These are phyloP conservation scores for Phalanger gymnotis DNA, from an alignment of 2,797 vertebrate species.

Conservation along the genomic window DNA sequence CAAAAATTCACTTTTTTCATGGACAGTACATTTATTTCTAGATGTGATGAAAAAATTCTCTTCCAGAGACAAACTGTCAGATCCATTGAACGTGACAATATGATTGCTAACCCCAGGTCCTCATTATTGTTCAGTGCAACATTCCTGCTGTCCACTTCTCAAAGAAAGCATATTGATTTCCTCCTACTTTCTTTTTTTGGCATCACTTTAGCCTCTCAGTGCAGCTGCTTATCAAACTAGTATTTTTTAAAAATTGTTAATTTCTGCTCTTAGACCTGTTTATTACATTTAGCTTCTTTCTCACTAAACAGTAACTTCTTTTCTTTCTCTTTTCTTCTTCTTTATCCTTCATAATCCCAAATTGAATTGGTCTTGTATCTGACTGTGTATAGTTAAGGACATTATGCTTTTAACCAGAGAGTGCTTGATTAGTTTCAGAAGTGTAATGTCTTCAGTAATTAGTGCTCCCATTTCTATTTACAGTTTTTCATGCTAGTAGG, in stretches of 20 bases:
- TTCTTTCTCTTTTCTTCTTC: slow-evolving; percentile 16
- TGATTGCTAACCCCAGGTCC: background rate
- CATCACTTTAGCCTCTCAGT: slow-evolving; percentile 20
- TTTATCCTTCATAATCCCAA: background rate
- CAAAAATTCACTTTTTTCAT: slow-evolving; percentile 11
- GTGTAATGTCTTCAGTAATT: slow-evolving; percentile 5
- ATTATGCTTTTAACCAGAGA: slow-evolving; percentile 32
- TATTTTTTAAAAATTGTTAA: background rate
- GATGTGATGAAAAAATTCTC: slow-evolving; percentile 32
- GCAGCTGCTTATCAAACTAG: background rate
- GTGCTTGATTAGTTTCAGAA: slow-evolving; percentile 53
- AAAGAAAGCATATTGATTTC: slow-evolving; percentile 32
- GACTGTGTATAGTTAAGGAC: background rate
- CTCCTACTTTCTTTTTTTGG: background rate
- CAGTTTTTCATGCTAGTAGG: slow-evolving; percentile 1
- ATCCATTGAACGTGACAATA: slow-evolving; percentile 3
- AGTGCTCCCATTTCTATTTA: background rate
- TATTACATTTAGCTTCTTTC: slow-evolving; percentile 29
- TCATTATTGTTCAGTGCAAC: slow-evolving; percentile 7
- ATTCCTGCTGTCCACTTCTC: background rate
- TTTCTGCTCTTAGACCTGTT: background rate
- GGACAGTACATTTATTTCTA: slow-evolving; percentile 46
- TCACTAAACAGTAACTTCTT: slow-evolving; percentile 4
- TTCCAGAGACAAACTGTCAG: slow-evolving; percentile 13
- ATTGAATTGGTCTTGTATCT: background rate